A percentile compares a stretch with the other conserved stretches of the same genome.
These are phyloP conservation scores for Drosophila malerkotliana DNA, from an alignment of 1,140 invertebrate genomes.

Conservation along the genomic window DNA sequence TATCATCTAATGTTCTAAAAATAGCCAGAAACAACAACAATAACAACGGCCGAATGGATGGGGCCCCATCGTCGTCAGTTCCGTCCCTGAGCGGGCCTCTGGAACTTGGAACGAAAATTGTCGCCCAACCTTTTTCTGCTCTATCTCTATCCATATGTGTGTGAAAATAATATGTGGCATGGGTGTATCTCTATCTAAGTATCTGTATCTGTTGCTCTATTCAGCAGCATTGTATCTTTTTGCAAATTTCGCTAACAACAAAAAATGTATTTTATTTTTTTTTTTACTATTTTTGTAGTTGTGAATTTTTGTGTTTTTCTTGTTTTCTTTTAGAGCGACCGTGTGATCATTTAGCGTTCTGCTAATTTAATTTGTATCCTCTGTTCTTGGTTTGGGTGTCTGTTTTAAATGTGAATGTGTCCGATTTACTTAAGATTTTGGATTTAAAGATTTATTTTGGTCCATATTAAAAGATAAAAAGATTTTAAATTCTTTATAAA, in stretches of 20 bases:
- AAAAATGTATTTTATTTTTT: conserved; percentile 23
- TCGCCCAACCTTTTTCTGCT: conserved; percentile 58
- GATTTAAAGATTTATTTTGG: neutral
- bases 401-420: conserved; percentile 19
- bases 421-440: conserved; percentile 8
- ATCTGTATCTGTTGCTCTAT: conserved; percentile 32
- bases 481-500: neutral
- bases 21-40: conserved; percentile 37
- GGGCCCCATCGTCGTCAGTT: conserved; percentile 32
- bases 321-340: conserved; percentile 70
- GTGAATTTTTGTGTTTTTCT: conserved; percentile 37
- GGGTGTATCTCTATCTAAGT: conserved; percentile 28
- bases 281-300: conserved; percentile 4
- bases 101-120: conserved; percentile 52
- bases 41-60: conserved; percentile 30
- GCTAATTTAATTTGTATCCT: conserved; percentile 74
- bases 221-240: conserved; percentile 46
- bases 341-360: conserved; percentile 79
- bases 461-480: neutral
- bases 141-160: conserved; percentile 47
- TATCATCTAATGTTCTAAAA: conserved; percentile 80
- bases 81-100: conserved; percentile 39
- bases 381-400: conserved; percentile 21
- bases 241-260: conserved; percentile 67
- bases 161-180: conserved; percentile 33